Evolutionary conservation across 2,888 invertebrate species (phyloP).

Genomic region (Dicyrtoma fusca): DNA sequence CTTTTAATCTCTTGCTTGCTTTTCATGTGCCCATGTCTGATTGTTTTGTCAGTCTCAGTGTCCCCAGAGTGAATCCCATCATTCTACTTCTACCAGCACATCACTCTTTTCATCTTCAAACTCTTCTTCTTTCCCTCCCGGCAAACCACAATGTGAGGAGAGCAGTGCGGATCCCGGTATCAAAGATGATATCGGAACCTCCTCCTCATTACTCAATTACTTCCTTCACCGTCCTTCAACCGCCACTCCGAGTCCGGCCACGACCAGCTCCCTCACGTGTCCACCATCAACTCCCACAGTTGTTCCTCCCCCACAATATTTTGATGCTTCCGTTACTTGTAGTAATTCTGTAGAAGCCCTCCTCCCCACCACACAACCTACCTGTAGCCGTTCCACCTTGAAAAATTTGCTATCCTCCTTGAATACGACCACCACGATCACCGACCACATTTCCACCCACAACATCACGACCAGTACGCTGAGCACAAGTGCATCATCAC

Average conservation of each 20-base stretch:
- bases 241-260: conserved; percentile 20
- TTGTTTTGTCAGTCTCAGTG: conserved; percentile 10
- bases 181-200: not conserved
- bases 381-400: not conserved
- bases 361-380: no score
- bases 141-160: not conserved
- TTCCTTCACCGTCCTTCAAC: conserved; percentile 17
- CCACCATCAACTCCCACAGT: conserved; percentile 10
- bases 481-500: conserved; percentile 24
- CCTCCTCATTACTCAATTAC: conserved; percentile 21
- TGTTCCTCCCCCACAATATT: conserved; percentile 39
- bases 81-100: not conserved
- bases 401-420: conserved; percentile 17
- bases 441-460: conserved; percentile 10
- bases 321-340: no score
- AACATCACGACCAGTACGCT: not conserved
- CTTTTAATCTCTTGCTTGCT: not conserved
- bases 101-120: no score
- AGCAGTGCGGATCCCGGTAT: not conserved
- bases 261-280: conserved; percentile 33
- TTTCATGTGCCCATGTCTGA: not conserved
- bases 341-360: no score
- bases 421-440: not conserved
- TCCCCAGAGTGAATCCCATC: conserved; percentile 2
- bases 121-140: no score